Evolutionary conservation across 1,140 invertebrate genomes (phyloP), one percentile per base, ranked within the genome.

Genomic region (honey bee (Apis mellifera)): DNA sequence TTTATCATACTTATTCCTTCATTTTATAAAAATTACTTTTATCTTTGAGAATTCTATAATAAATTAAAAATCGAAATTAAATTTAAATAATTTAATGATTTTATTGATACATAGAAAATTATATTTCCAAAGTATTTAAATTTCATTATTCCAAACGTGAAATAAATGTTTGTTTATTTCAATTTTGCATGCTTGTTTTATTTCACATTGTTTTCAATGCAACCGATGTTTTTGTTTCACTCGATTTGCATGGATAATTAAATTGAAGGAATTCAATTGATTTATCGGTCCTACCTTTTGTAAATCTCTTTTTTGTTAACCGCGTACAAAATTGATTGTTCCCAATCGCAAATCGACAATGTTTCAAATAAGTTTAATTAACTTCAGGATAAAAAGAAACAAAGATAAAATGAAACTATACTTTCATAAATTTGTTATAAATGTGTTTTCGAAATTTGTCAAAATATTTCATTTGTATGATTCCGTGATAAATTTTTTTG

Each of bases 241-340:
- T 19, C 42, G 48, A 52, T 70, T 70, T 70, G 48, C 48, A 70
- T 70, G 68, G 68, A 70, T 52, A 70, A 70, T 70, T 70, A 52
- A 70, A 70, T 70, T 19, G 48, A 3, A 23, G 48, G 68, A 70
- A 70, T 70, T 50, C 68, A 11, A 70, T 70, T 48, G 48, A 26
- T 70, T 70, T 52, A 70, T 52, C 48, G 15, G 9, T 7, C 21
- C 48, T 8, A 23, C n/a, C 68, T 70, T 70, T 70, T 70, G 68
- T 70, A 48, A 26, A 23, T 19, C 48, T 52, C 13, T 50, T 70
- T 70, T 23, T 50, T n/a, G 68, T 17, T 52, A 70, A n/a, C 68
- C 68, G 15, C 68, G 48, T 70, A 23, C n/a, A 70, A 50, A 70
- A 70, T 48, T 21, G 66, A 68, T 48, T n/a, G 8, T 5, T 48